Conservation (phyloP, 2,888 invertebrate genomes). For the Polydrusus cervinus region DNA sequence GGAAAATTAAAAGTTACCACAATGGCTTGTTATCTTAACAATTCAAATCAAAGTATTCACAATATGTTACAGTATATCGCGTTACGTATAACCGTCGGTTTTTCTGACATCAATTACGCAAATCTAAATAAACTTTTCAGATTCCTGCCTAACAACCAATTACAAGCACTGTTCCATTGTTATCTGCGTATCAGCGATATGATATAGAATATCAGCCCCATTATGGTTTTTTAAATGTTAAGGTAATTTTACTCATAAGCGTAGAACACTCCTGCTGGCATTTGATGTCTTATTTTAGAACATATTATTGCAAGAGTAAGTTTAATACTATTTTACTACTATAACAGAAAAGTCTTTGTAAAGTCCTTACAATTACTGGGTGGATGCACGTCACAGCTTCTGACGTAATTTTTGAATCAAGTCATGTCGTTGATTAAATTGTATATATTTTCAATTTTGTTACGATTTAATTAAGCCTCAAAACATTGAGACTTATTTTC, state of each 20-base stretch:
- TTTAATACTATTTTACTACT: too few species aligned
- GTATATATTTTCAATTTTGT: too few species aligned
- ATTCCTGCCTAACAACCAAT: constrained; percentile 32
- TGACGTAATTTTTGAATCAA: too few species aligned
- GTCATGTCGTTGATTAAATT: too few species aligned
- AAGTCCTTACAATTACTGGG: too few species aligned
- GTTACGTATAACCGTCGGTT: constrained; percentile 20
- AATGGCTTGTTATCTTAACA: not conserved
- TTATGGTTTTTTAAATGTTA: constrained; percentile 19
- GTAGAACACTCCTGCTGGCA: not conserved
- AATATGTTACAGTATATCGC: not conserved
- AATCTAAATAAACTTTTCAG: constrained; percentile 31
- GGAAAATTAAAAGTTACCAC: not conserved
- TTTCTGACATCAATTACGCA: constrained; percentile 34
- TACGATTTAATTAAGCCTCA: too few species aligned
- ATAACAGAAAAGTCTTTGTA: too few species aligned
- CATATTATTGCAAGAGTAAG: too few species aligned
- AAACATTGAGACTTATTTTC: too few species aligned
- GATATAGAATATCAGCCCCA: constrained; percentile 35
- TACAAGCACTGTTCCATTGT: constrained; percentile 25
- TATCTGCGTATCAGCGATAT: constrained; percentile 19
- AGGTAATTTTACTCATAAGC: constrained; percentile 8
- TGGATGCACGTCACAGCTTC: too few species aligned
- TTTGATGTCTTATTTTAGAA: not conserved
- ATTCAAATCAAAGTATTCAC: constrained; percentile 17